phyloP scores from a whole-genome alignment of 2,888 invertebrate genomes.

The Cenopis cana region DNA sequence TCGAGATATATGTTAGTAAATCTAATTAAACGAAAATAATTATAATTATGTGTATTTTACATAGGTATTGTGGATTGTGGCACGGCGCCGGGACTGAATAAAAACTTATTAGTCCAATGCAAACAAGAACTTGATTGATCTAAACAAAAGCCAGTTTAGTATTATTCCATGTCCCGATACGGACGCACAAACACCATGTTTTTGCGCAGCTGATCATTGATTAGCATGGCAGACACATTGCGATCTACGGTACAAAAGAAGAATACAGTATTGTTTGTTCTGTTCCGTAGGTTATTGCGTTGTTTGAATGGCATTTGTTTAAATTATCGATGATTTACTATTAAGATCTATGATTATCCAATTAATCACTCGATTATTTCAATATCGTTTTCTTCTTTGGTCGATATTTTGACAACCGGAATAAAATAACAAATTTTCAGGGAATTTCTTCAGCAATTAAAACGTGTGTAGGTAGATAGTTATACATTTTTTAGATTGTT shows the following conservation, averaged over 20 bases:
- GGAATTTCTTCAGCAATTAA: neutral
- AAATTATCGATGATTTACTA: slow-evolving; percentile 7
- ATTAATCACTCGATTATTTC: neutral
- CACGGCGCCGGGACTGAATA: no score
- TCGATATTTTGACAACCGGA: neutral
- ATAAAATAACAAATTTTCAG: neutral
- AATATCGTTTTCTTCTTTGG: neutral
- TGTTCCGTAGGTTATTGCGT: slow-evolving; percentile 33
- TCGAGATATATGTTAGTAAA: no score
- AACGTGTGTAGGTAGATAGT: no score
- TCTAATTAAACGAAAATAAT: no score
- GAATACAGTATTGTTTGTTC: slow-evolving; percentile 42
- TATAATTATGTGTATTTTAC: no score
- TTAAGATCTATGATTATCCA: slow-evolving; percentile 14
- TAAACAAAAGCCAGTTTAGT: slow-evolving; percentile 29
- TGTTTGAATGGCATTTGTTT: slow-evolving; percentile 38
- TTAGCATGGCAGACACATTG: slow-evolving; percentile 42
- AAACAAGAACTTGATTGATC: neutral
- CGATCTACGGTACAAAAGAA: slow-evolving; percentile 46
- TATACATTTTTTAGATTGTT: no score
- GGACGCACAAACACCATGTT: slow-evolving; percentile 16
- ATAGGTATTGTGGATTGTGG: no score
- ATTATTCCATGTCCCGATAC: slow-evolving; percentile 22
- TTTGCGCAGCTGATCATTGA: slow-evolving; percentile 31
- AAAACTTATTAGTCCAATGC: slow-evolving; percentile 13